phyloP scores from a whole-genome alignment of 1,140 invertebrate species.

The Sarcophaga bullata region DNA sequence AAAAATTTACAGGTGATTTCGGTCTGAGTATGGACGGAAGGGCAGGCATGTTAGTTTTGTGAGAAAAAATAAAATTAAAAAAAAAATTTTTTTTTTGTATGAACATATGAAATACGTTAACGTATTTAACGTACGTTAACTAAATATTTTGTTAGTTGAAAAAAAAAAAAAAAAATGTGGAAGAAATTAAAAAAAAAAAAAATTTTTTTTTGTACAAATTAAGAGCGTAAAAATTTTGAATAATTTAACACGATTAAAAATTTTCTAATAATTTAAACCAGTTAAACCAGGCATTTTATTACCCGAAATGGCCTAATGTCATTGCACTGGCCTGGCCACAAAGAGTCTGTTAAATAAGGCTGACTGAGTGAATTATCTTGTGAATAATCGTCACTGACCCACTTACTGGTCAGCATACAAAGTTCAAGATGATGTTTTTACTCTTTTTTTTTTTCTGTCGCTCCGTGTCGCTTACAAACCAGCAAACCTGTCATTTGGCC shows the following conservation, averaged over 20 bases:
- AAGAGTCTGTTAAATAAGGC: not conserved
- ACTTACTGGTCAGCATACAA: not conserved
- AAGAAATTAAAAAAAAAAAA: not conserved
- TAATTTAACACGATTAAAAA: not conserved
- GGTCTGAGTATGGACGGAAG: not conserved
- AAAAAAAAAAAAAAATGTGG: not conserved
- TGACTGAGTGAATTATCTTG: not conserved
- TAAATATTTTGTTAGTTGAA: not conserved
- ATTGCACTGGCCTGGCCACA: no score
- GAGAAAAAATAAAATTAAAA: not conserved
- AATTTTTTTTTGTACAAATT: not conserved
- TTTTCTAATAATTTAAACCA: not conserved
- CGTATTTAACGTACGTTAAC: no score
- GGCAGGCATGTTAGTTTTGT: not conserved
- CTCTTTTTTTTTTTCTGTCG: no score
- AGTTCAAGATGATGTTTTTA: not conserved
- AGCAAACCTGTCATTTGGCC: no score
- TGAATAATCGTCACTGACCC: slow-evolving; percentile 12
- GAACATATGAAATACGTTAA: not conserved
- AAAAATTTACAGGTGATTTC: not conserved
- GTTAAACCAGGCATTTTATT: not conserved
- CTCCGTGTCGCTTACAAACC: no score
- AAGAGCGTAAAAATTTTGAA: not conserved
- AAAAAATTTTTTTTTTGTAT: not conserved
- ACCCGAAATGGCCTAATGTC: not conserved